Percentiles rank a stretch among this genome's conserved stretches.
These are phyloP conservation scores for Suricata suricatta DNA, from an alignment of 2,113 vertebrate species.

Conservation along the genomic window DNA sequence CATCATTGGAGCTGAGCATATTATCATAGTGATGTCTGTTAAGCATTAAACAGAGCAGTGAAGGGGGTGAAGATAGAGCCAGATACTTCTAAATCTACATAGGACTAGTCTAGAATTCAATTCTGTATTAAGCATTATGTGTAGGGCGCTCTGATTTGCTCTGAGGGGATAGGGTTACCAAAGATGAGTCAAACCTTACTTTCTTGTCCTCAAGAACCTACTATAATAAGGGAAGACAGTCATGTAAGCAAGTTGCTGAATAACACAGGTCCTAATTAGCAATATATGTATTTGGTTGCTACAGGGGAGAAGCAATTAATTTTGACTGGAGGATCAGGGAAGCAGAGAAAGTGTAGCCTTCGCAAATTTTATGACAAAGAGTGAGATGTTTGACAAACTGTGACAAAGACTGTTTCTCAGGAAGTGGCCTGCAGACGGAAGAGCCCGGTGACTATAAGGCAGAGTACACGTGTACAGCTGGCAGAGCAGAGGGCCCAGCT, in stretches of 20 bases:
- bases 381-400: background rate
- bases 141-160: background rate
- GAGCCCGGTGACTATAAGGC: background rate
- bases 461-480: background rate
- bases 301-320: background rate
- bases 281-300: background rate
- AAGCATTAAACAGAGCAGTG: background rate
- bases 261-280: background rate
- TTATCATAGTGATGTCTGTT: background rate
- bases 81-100: background rate
- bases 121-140: background rate
- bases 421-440: background rate
- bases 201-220: background rate
- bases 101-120: background rate
- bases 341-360: background rate
- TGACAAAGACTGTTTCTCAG: background rate
- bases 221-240: background rate
- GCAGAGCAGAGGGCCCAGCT: background rate
- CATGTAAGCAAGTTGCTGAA: slow-evolving; percentile 17
- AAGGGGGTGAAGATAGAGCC: background rate
- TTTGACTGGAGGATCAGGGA: slow-evolving; percentile 15
- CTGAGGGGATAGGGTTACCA: background rate
- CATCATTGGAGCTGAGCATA: background rate
- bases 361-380: background rate
- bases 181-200: background rate